phyloP scores from a whole-genome alignment of 2,113 vertebrate species.

The Sorex fumeus region DNA sequence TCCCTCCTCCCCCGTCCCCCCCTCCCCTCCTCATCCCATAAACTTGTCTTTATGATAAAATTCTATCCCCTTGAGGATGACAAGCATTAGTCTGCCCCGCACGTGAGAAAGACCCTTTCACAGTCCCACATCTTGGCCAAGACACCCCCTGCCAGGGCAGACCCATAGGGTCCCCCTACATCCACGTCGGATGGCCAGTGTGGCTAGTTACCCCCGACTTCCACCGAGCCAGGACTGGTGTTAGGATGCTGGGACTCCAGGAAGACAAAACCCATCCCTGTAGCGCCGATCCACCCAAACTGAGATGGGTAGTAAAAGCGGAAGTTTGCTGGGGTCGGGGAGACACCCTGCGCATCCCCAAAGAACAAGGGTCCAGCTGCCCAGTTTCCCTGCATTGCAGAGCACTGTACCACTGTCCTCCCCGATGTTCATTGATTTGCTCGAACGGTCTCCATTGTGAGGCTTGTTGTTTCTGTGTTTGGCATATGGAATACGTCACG shows the following conservation, averaged over 20 bases:
- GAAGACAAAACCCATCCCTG: background rate
- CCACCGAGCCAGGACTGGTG: background rate
- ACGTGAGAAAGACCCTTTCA: background rate
- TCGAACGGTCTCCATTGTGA: too few relatives aligned
- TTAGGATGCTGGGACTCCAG: background rate
- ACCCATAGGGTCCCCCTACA: too few relatives aligned
- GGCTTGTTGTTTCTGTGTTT: too few relatives aligned
- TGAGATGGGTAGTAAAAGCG: background rate
- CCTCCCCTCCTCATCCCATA: background rate
- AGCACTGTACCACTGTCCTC: too few relatives aligned
- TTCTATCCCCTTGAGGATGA: background rate
- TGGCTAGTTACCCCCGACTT: background rate
- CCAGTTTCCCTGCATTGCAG: background rate
- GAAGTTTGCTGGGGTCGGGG: background rate
- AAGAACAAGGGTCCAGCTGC: background rate
- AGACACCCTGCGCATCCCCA: too few relatives aligned
- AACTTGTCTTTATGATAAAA: slow-evolving; percentile 20
- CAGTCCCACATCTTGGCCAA: too few relatives aligned
- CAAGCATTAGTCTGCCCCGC: background rate
- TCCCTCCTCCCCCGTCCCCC: too few relatives aligned
- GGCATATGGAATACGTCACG: too few relatives aligned
- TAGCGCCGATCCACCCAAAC: background rate
- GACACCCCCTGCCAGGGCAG: too few relatives aligned
- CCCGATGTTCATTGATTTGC: too few relatives aligned
- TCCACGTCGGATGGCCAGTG: background rate